Base-by-base conservation (phyloP, 2,888 invertebrate genomes). In the Pseudococcus jackbeardsleyi region DNA sequence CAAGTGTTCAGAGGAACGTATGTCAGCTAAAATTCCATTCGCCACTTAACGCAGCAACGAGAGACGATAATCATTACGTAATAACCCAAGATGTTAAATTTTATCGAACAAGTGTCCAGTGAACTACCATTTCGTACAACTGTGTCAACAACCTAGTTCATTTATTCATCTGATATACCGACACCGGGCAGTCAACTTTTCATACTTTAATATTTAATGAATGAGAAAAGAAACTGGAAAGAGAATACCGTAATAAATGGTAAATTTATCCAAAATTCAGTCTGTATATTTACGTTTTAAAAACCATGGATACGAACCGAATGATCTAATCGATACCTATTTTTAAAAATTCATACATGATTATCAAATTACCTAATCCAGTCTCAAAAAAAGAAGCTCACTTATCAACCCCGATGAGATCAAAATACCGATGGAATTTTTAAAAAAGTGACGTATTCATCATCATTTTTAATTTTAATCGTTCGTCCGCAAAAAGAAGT, bases 401-500 rank as follows among this genome's bases (percentile, higher is more conserved):
- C n/a, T 5, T 4, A 33, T 8, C 22, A 64, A 19, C 22, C 8
- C 22, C 19, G 19, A 19, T 59, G n/a, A 33, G 6, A 12, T 72
- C 72, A 15, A 72, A 72, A 17, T 17, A 33, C 33, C 1, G 39
- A 72, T 39, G 72, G 72, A 72, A 72, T 72, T 72, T 72, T 72
- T 22, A 68, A 72, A 72, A 68, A 50, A 7, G 1, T 26, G 33
- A 72, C 72, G 17, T 72, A 33, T 72, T 72, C 33, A 72, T 33
- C 72, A 72, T 72, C 72, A 72, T 72, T 72, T 72, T 72, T 82
- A 42, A 77, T 17, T 39, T 77, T 77, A 46, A 82, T 82, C 79
- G 79, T 82, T 17, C 79, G 79, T 82, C 79, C 79, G 79, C 79
- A 82, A 82, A 82, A 82, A 82, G 42, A 33, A 46, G 79, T 82